phyloP scores from a whole-genome alignment of 2,113 vertebrate species.

The Lagenorhynchus albirostris region DNA sequence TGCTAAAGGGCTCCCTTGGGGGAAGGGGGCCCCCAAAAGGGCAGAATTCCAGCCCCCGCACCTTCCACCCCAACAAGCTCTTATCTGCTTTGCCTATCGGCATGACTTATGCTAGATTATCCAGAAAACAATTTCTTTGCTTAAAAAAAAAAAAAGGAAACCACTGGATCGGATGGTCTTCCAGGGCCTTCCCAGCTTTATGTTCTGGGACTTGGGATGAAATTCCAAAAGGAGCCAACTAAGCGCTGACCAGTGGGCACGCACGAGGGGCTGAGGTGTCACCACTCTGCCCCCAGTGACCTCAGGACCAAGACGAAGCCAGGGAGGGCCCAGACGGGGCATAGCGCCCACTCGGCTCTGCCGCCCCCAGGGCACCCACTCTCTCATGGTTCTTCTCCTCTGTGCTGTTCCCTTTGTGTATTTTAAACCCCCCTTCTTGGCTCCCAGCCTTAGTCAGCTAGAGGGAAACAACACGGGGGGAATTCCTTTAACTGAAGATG shows the following conservation, averaged over 20 bases:
- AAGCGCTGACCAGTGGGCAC: background rate
- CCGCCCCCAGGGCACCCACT: background rate
- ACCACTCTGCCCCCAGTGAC: background rate
- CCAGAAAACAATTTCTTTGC: background rate
- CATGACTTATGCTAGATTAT: background rate
- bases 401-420: background rate
- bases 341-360: rapidly evolving
- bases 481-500: background rate
- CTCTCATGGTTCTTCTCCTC: rapidly evolving
- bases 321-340: rapidly evolving
- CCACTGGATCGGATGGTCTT: background rate
- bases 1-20: background rate
- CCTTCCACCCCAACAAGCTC: background rate
- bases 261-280: rapidly evolving
- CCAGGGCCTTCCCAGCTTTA: background rate
- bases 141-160: background rate
- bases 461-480: background rate
- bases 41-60: background rate
- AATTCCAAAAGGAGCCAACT: background rate
- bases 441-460: background rate
- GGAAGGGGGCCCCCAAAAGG: background rate
- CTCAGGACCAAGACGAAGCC: background rate
- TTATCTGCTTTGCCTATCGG: background rate
- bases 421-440: background rate
- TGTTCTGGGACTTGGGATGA: background rate